Conservation (phyloP, 1,140 invertebrate species). For the Zophobas morio region DNA sequence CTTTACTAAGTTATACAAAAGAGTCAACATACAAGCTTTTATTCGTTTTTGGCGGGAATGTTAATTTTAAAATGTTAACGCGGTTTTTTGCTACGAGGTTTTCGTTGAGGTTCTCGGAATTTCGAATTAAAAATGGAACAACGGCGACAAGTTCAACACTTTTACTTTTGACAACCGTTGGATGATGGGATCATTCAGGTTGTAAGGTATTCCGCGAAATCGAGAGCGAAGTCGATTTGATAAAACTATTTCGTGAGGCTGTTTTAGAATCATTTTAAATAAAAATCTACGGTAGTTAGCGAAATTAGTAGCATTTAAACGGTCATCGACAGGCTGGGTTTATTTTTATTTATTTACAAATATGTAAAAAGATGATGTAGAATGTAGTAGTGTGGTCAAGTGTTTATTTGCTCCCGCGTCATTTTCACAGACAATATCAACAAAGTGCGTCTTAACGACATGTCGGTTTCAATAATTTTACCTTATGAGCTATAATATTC, state of each 20-base stretch:
- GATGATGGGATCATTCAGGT: background rate
- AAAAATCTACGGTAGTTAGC: constrained; percentile 13
- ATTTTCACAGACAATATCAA: constrained; percentile 19
- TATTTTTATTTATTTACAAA: constrained; percentile 31
- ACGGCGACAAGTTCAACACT: constrained; percentile 12
- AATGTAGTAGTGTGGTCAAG: constrained; percentile 9
- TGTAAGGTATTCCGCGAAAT: constrained; percentile 3
- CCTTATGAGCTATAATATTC: constrained; percentile 40
- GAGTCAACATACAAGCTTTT: background rate
- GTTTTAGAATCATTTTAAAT: background rate
- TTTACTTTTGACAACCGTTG: constrained; percentile 13
- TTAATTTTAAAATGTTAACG: background rate
- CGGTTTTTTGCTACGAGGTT: constrained; percentile 1
- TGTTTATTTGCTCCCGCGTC: constrained; percentile 8
- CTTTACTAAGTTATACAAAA: constrained; percentile 14
- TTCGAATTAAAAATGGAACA: background rate
- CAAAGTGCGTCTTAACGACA: constrained; percentile 22
- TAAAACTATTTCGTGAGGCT: background rate
- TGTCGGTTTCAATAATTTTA: constrained; percentile 28
- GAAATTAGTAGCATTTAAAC: constrained; percentile 16
- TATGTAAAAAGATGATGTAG: constrained; percentile 11
- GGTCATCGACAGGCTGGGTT: constrained; percentile 5
- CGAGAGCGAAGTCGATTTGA: background rate
- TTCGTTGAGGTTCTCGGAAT: background rate
- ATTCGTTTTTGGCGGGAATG: background rate